These are phyloP conservation scores for Bombus haemorrhoidalis DNA, from an alignment of 1,140 invertebrate genomes.

Conservation along the genomic window DNA sequence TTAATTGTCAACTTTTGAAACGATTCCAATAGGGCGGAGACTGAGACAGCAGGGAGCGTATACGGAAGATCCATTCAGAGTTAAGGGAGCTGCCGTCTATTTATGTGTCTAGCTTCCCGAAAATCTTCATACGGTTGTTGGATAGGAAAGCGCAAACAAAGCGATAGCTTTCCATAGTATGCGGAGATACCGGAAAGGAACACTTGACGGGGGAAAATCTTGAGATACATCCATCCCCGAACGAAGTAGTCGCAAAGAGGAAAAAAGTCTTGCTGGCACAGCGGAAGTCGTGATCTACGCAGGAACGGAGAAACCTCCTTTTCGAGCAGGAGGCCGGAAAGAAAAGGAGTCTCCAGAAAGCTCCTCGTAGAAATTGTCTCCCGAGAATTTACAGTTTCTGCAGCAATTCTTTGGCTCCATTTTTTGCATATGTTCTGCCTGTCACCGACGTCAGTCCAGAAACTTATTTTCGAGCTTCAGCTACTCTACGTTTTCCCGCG, in stretches of 20 bases:
- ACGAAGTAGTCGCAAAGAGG: not conserved
- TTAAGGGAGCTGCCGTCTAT: not conserved
- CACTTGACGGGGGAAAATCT: conserved; percentile 43
- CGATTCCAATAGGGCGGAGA: not conserved
- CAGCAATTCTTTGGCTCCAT: conserved; percentile 65
- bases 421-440: conserved; percentile 74
- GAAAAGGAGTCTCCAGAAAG: conserved; percentile 34
- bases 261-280: conserved; percentile 42
- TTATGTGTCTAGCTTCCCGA: conserved; percentile 31
- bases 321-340: conserved; percentile 9
- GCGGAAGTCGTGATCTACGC: conserved; percentile 51
- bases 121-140: conserved; percentile 43
- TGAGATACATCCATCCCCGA: conserved; percentile 48
- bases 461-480: conserved; percentile 73
- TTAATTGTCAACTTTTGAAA: not conserved
- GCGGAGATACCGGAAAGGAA: conserved; percentile 15
- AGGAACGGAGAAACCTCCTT: conserved; percentile 3
- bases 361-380: conserved; percentile 74
- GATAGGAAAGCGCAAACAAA: conserved; percentile 54
- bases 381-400: conserved; percentile 76
- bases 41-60: too few species aligned
- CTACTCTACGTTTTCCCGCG: conserved; percentile 45
- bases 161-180: conserved; percentile 45
- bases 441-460: conserved; percentile 72
- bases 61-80: not conserved